phyloP scores from a whole-genome alignment of 2,797 vertebrate species.

The Euphonia xanthogaster region DNA sequence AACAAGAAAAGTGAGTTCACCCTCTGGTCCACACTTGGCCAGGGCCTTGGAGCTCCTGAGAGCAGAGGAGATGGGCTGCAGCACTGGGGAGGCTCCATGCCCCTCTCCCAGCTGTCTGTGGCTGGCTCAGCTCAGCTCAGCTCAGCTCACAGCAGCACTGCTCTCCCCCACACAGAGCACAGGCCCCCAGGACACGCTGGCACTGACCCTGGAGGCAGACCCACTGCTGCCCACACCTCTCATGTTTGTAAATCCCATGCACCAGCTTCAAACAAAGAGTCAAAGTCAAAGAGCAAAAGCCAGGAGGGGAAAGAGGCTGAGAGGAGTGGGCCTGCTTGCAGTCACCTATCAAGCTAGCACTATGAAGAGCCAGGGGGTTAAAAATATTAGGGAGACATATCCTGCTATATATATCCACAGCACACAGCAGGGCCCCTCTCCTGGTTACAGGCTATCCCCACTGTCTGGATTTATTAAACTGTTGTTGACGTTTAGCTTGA shows the following conservation, averaged over 20 bases:
- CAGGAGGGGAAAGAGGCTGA: neutral
- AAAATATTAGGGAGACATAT: neutral
- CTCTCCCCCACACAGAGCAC: neutral
- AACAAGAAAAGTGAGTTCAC: neutral
- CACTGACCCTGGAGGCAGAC: neutral
- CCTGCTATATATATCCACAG: neutral
- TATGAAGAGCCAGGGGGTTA: neutral
- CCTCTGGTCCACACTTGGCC: rapidly evolving
- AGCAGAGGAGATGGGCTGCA: neutral
- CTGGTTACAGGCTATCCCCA: neutral
- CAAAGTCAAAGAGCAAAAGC: neutral
- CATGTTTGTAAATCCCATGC: neutral
- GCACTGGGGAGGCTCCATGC: rapidly evolving
- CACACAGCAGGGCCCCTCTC: neutral
- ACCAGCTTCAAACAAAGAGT: neutral
- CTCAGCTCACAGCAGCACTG: neutral
- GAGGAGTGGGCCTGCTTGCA: neutral
- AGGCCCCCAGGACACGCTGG: neutral
- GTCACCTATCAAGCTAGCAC: neutral
- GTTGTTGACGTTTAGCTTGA: neutral
- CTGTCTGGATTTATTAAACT: neutral
- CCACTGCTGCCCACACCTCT: rapidly evolving
- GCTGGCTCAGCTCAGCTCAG: neutral
- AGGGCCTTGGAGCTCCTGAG: neutral
- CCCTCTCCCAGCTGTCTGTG: rapidly evolving